Evolutionary conservation across 1,140 invertebrate species (phyloP).

Genomic region (Akabosia matsudoensis): DNA sequence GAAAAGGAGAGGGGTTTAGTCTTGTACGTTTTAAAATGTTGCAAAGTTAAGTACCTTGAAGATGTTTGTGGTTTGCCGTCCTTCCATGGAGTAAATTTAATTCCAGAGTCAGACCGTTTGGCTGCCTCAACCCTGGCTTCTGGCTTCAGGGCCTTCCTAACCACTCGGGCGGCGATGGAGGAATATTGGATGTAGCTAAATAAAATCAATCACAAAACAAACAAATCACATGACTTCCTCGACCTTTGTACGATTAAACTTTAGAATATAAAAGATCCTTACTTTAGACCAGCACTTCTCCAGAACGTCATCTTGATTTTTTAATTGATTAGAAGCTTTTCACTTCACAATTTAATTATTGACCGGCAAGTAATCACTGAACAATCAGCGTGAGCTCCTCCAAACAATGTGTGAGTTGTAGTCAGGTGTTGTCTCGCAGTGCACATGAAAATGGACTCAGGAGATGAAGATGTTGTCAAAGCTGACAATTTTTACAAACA

Average conservation of each 20-base stretch:
- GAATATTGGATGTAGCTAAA: constrained; percentile 90
- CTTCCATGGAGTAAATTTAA: constrained; percentile 79
- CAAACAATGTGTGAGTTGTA: no score
- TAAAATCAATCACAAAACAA: constrained; percentile 46
- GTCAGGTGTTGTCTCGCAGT: no score
- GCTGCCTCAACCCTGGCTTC: constrained; percentile 68
- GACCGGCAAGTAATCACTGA: background rate
- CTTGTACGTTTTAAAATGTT: background rate
- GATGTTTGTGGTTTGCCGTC: constrained; percentile 66
- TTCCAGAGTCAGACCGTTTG: constrained; percentile 68
- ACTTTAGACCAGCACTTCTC: constrained; percentile 46
- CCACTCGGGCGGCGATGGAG: constrained; percentile 76
- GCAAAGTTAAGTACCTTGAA: background rate
- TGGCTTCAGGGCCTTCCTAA: constrained; percentile 72
- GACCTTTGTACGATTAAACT: background rate
- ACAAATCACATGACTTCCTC: background rate
- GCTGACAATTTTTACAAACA: no score
- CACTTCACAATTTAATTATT: background rate
- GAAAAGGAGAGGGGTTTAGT: background rate
- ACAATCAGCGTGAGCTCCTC: no score
- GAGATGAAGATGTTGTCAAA: no score
- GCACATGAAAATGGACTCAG: no score
- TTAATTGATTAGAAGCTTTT: background rate
- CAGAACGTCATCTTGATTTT: constrained; percentile 43
- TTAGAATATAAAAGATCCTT: constrained; percentile 26